phyloP scores from a whole-genome alignment of 2,888 invertebrate species.

The Spodoptera exigua region DNA sequence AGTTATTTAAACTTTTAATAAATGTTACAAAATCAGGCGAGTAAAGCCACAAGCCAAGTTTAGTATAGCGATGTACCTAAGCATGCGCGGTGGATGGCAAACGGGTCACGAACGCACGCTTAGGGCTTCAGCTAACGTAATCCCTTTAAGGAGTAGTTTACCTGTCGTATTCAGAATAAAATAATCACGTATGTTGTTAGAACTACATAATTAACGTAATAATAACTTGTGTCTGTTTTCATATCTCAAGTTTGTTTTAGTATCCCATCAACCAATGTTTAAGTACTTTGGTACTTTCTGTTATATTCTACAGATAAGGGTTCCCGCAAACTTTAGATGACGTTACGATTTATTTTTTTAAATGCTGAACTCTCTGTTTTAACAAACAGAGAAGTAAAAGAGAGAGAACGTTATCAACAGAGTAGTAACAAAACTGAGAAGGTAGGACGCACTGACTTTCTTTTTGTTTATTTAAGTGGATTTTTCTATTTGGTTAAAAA shows the following conservation, averaged over 20 bases:
- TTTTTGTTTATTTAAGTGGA: no score
- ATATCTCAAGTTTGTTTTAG: background rate
- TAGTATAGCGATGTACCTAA: constrained; percentile 71
- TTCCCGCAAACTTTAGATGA: no score
- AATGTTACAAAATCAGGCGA: constrained; percentile 9
- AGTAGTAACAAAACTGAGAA: no score
- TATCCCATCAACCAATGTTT: no score
- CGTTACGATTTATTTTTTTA: no score
- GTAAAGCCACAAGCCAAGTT: constrained; percentile 15
- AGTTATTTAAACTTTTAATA: constrained; percentile 12
- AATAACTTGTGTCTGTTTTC: background rate
- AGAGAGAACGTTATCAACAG: no score
- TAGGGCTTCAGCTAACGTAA: constrained; percentile 84
- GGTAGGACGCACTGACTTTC: no score
- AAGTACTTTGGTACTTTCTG: no score
- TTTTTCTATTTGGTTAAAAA: no score
- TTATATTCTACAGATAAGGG: no score
- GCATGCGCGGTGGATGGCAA: constrained; percentile 84
- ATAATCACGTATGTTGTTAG: constrained; percentile 48
- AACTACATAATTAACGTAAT: constrained; percentile 53
- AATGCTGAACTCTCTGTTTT: no score
- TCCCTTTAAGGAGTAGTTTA: constrained; percentile 83
- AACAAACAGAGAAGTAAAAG: no score
- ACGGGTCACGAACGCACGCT: constrained; percentile 86
- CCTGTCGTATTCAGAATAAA: constrained; percentile 61